Conservation (phyloP, 1,140 invertebrate genomes). For the Halesus radiatus region DNA sequence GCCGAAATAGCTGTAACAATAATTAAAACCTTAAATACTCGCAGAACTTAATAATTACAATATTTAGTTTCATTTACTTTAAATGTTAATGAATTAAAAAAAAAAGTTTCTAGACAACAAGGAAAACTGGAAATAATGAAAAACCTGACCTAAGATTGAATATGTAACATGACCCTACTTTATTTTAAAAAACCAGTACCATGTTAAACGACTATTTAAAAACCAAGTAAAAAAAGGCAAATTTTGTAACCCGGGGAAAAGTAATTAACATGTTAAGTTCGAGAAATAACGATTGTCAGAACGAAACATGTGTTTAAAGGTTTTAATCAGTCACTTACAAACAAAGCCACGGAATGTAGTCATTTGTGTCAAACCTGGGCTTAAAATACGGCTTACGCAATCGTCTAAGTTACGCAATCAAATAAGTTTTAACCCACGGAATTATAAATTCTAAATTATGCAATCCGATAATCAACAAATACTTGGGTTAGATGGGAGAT, state of each 20-base stretch:
- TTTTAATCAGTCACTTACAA: conserved; percentile 30
- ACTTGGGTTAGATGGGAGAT: conserved; percentile 51
- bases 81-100: too few species aligned
- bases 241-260: background rate
- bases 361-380: conserved; percentile 51
- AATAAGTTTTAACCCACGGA: conserved; percentile 24
- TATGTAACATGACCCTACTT: too few species aligned
- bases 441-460: conserved; percentile 54
- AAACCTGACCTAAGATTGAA: too few species aligned
- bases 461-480: conserved; percentile 55
- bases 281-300: conserved; percentile 6
- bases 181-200: too few species aligned
- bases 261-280: conserved; percentile 12
- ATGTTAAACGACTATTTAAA: too few species aligned
- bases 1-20: too few species aligned
- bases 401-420: background rate
- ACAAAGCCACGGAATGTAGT: conserved; percentile 27
- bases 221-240: too few species aligned
- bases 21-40: too few species aligned
- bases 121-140: too few species aligned
- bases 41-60: too few species aligned
- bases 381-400: conserved; percentile 39
- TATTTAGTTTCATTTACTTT: too few species aligned
- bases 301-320: conserved; percentile 33
- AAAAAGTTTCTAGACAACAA: too few species aligned